phyloP scores from a whole-genome alignment of 2,888 invertebrate genomes.

The Machimus rusticus region DNA sequence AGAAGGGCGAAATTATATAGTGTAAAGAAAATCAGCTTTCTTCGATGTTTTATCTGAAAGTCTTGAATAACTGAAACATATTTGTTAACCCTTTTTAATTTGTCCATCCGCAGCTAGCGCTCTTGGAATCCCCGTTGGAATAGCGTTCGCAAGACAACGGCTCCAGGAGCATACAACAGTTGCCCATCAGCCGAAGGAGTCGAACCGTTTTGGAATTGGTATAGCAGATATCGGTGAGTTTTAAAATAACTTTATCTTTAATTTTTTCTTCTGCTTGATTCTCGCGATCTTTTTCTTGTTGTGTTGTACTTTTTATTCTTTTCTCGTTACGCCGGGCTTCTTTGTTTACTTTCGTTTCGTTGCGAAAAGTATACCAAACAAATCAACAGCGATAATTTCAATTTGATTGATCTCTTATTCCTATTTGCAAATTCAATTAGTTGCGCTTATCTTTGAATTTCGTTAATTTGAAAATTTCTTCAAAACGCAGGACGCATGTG shows the following conservation, averaged over 20 bases:
- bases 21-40: background rate
- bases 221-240: conserved; percentile 61
- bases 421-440: background rate
- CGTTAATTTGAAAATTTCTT: background rate
- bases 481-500: background rate
- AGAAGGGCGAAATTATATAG: background rate
- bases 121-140: conserved; percentile 76
- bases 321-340: background rate
- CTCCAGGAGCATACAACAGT: conserved; percentile 61
- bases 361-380: background rate
- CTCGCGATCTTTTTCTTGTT: conserved; percentile 37
- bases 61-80: background rate
- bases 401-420: background rate
- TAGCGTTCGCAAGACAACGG: conserved; percentile 83
- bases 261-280: background rate
- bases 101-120: conserved; percentile 62
- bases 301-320: conserved; percentile 30
- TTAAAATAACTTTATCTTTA: background rate
- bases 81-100: background rate
- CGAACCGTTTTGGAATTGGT: conserved; percentile 62
- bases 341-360: conserved; percentile 14
- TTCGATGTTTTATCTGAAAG: background rate
- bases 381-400: background rate
- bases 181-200: conserved; percentile 57
- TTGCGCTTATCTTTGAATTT: background rate